A percentile compares a stretch with the other conserved stretches of the same genome.
Conservation (phyloP, 2,113 vertebrate species). For the Pachypanchax playfairii region DNA sequence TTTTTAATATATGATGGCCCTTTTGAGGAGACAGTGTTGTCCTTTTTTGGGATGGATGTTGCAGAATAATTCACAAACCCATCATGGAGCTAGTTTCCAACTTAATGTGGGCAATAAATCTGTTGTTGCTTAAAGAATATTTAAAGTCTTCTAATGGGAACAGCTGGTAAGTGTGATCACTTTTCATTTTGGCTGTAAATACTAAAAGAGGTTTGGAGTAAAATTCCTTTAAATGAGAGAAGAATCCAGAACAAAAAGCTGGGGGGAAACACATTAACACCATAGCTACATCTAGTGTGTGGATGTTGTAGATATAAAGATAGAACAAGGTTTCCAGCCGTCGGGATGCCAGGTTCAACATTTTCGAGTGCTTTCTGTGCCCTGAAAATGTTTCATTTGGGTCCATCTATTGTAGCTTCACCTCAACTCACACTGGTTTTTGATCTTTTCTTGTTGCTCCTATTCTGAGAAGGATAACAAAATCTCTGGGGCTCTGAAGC, state of each 20-base stretch:
- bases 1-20: constrained; percentile 15
- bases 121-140: constrained; percentile 11
- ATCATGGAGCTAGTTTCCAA: background rate
- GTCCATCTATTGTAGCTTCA: too few relatives aligned
- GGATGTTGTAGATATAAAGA: too few relatives aligned
- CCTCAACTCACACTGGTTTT: too few relatives aligned
- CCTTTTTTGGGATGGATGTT: constrained; percentile 18
- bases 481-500: too few relatives aligned
- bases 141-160: constrained; percentile 11
- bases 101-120: constrained; percentile 31
- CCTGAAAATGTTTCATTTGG: too few relatives aligned
- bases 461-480: too few relatives aligned
- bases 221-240: constrained; percentile 11
- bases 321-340: too few relatives aligned
- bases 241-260: constrained; percentile 15
- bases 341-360: too few relatives aligned
- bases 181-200: background rate
- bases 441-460: too few relatives aligned
- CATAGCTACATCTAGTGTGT: too few relatives aligned
- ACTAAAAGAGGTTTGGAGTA: constrained; percentile 5
- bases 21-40: constrained; percentile 24
- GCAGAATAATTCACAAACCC: constrained; percentile 32
- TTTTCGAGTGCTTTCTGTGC: too few relatives aligned
- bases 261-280: too few relatives aligned
- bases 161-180: constrained; percentile 6